Evolutionary conservation across 1,140 invertebrate species (phyloP).

Genomic region (Tribolium madens): DNA sequence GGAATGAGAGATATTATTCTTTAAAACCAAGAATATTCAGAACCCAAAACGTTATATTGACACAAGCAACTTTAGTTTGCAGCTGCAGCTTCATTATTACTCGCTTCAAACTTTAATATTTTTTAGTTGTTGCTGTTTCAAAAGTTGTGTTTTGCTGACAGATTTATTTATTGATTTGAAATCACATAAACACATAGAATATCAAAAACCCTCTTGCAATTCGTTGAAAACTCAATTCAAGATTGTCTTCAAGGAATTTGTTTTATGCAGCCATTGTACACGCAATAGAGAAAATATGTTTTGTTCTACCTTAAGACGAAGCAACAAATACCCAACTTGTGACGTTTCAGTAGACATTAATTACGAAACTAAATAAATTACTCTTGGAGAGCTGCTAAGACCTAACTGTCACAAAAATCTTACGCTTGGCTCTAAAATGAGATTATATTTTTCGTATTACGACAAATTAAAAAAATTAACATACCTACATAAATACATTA

Average conservation of each 20-base stretch:
- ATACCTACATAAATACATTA: background rate
- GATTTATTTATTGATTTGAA: no score
- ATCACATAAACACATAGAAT: no score
- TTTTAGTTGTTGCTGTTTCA: no score
- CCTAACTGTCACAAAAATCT: background rate
- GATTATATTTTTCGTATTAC: background rate
- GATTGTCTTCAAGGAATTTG: background rate
- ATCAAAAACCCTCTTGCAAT: no score
- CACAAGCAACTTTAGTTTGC: no score
- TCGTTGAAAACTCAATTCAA: no score
- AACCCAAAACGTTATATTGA: no score
- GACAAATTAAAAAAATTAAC: background rate
- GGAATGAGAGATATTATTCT: no score
- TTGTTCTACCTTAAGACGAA: background rate
- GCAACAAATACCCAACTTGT: constrained; percentile 5
- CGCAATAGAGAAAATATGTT: background rate
- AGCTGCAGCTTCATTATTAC: no score
- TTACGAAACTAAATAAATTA: constrained; percentile 13
- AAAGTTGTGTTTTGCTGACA: no score
- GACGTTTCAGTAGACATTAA: constrained; percentile 6
- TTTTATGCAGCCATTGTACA: background rate
- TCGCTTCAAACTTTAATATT: no score
- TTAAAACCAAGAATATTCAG: no score
- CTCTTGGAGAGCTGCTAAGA: background rate
- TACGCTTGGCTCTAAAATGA: background rate